Base-by-base conservation (phyloP, 2,113 vertebrate genomes). In the Bostrychus sinensis region DNA sequence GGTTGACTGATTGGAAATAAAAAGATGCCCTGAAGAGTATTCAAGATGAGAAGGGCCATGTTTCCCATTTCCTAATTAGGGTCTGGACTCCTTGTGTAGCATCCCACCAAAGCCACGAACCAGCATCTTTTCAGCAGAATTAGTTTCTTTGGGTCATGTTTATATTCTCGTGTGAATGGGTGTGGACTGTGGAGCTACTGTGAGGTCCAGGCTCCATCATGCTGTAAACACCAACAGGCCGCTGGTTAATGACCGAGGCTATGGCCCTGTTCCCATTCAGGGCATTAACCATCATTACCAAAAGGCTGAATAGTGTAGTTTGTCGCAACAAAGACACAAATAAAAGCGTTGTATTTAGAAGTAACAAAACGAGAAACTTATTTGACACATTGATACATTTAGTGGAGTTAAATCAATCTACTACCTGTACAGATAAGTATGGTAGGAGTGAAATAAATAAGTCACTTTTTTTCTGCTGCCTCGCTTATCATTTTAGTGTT, bases 11-110 rank as follows among this genome's bases (percentile, higher is more conserved):
- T 78, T 78, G 43, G 62, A 81, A 75, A 80, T 78, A 83, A 89
- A 89, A 82, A 89, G 85, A 86, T 80, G 66, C 64, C 76, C 63
- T 67, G 84, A 89, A 85, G 86, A 89, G 87, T 89, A 89, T 92
- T 92, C 86, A 89, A 16, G 41, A 77, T 45, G 22, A 54, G 59
- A 66, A 83, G 54, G 48, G 51, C 75, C 14, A 77, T 60, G 83
- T 87, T 86, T 81, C 80, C 80, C 66, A 82, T 85, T 87, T 86
- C 80, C 90, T 84, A 87, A 92, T 92, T 89, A 92, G 88, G 1
- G 53, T 74, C 76, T 45, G 78, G 84, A 75, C 72, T 80, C 76
- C 71, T 81, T 38, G 53, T 57, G 75, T 79, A 43, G 70, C 78
- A 69, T 77, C 80, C 75, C 48, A 50, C 71, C 78, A 59, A 69